These are phyloP conservation scores for Nothoprocta pentlandii DNA, from an alignment of 2,113 vertebrate species.

Conservation along the genomic window DNA sequence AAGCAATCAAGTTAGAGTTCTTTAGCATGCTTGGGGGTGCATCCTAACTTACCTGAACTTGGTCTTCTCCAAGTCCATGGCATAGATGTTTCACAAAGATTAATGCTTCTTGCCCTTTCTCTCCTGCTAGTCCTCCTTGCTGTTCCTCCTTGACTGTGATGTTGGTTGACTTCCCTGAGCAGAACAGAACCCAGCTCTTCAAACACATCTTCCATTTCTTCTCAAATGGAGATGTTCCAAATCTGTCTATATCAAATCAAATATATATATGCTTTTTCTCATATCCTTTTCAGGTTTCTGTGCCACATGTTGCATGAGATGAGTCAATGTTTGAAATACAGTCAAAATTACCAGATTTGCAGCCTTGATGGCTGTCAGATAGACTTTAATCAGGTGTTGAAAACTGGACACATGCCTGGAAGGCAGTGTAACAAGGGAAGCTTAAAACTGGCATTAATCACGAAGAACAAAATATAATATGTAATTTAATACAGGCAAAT, in stretches of 20 bases:
- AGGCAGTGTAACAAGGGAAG: not conserved
- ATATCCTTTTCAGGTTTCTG: not conserved
- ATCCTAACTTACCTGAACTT: not conserved
- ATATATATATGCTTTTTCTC: not conserved
- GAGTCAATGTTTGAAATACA: not conserved
- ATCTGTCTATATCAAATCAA: not conserved
- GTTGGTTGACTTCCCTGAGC: not conserved
- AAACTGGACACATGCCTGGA: not conserved
- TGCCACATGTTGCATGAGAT: not conserved
- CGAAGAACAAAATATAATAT: not conserved
- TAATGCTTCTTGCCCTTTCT: not conserved
- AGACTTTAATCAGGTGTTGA: not conserved
- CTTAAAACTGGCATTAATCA: not conserved
- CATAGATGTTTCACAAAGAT: not conserved
- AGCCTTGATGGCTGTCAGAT: not conserved
- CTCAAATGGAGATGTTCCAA: not conserved
- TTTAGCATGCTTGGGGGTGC: not conserved
- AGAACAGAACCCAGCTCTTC: not conserved
- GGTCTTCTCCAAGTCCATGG: not conserved
- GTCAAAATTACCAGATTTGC: not conserved
- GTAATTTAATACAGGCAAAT: not conserved
- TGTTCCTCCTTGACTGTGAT: not conserved
- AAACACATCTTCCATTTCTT: not conserved
- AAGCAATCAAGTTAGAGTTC: not conserved
- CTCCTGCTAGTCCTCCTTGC: not conserved